Percentiles rank a stretch among this genome's conserved stretches.
These are phyloP conservation scores for Zoanthus solanderi DNA, from an alignment of 92 coral and sea anemone genomes.

Conservation along the genomic window DNA sequence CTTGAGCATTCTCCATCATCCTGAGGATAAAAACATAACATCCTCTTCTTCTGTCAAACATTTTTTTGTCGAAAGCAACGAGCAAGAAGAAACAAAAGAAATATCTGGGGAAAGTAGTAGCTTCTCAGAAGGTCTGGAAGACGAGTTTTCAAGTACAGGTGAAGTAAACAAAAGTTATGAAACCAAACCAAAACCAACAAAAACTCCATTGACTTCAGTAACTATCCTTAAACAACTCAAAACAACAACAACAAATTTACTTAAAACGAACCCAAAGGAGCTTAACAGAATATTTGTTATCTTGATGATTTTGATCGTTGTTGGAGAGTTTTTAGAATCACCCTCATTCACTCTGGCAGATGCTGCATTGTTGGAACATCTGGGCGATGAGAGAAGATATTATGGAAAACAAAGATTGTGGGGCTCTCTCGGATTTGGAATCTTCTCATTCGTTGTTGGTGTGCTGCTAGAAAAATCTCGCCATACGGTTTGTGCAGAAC, in stretches of 20 bases:
- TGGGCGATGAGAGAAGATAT: slow-evolving; percentile 93
- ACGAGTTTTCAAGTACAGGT: neutral
- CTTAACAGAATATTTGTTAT: slow-evolving; percentile 87
- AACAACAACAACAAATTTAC: slow-evolving; percentile 72
- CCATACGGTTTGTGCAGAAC: slow-evolving; percentile 89
- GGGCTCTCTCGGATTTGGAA: slow-evolving; percentile 99
- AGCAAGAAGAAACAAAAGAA: neutral
- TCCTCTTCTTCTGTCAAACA: neutral
- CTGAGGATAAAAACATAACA: neutral
- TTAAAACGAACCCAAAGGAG: slow-evolving; percentile 84
- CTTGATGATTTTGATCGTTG: slow-evolving; percentile 86
- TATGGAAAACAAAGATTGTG: slow-evolving; percentile 98
- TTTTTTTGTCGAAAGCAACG: neutral
- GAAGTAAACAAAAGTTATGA: neutral
- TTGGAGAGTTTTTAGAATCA: slow-evolving; percentile 96
- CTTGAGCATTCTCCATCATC: neutral
- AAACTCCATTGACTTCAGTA: neutral
- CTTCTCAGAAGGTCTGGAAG: neutral
- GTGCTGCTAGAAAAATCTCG: slow-evolving; percentile 88
- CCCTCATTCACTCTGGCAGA: slow-evolving; percentile 94
- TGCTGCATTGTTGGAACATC: slow-evolving; percentile 85
- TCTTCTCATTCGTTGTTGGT: slow-evolving; percentile 93
- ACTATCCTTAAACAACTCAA: slow-evolving; percentile 23
- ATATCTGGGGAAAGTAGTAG: slow-evolving; percentile 45
- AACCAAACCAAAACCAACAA: neutral